A percentile compares a stretch with the other conserved stretches of the same genome.
phyloP scores from a whole-genome alignment of 2,888 invertebrate species.

The Eupithecia inturbata region DNA sequence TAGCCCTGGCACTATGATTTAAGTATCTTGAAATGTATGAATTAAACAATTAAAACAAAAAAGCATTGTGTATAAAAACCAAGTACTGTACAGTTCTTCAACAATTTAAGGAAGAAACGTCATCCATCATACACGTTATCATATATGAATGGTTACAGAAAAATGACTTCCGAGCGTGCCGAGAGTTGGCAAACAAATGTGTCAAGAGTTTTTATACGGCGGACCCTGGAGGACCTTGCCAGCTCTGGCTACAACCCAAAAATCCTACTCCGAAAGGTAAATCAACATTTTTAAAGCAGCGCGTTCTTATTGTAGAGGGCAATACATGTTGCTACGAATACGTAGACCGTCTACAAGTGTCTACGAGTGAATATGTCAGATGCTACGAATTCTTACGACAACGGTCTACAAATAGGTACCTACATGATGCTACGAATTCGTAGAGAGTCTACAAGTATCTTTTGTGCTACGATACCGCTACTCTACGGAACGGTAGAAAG shows the following conservation, averaged over 20 bases:
- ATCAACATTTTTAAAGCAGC: background rate
- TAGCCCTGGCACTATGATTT: background rate
- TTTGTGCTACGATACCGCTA: background rate
- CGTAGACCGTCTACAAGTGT: background rate
- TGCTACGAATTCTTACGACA: conserved; percentile 15
- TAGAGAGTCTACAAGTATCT: conserved; percentile 8
- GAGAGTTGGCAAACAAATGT: conserved; percentile 63
- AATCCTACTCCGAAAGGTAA: conserved; percentile 58
- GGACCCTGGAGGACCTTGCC: conserved; percentile 70
- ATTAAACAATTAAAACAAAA: background rate
- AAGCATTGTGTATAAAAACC: background rate
- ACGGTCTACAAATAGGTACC: conserved; percentile 14
- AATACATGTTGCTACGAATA: background rate
- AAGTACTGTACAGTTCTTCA: background rate
- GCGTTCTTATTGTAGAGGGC: background rate
- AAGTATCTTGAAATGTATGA: background rate
- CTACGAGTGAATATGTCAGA: background rate
- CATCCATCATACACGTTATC: background rate
- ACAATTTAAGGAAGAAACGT: background rate
- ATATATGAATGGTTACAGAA: conserved; percentile 49
- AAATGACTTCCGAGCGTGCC: conserved; percentile 63
- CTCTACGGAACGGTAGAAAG: too few species aligned
- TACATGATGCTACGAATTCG: conserved; percentile 10
- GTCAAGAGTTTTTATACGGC: conserved; percentile 67
- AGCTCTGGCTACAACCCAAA: conserved; percentile 70